Evolutionary conservation across 2,113 vertebrate genomes (phyloP).

Genomic region (Myotis lucifugus): DNA sequence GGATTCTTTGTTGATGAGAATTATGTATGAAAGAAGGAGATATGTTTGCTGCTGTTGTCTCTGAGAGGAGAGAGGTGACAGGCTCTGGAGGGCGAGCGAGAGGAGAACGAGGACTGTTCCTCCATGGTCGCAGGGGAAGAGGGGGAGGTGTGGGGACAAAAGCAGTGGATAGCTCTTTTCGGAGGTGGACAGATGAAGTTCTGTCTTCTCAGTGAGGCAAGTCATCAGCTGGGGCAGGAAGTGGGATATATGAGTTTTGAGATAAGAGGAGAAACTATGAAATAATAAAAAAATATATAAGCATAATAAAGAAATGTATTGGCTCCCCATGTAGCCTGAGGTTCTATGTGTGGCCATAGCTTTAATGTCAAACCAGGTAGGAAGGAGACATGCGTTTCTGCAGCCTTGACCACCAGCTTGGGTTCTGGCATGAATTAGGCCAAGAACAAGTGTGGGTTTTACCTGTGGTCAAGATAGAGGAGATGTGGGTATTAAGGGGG

Average conservation of each 20-base stretch:
- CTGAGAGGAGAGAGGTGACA: background rate
- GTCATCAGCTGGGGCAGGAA: background rate
- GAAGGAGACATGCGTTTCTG: background rate
- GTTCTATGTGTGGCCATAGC: too few species aligned
- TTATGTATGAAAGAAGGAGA: background rate
- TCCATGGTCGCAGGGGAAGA: background rate
- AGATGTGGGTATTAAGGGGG: background rate
- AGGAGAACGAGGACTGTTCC: background rate
- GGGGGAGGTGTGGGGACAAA: background rate
- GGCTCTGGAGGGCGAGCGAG: background rate
- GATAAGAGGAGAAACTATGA: background rate
- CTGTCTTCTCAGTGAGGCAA: background rate
- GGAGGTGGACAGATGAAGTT: background rate
- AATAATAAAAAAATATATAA: background rate
- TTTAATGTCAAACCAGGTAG: background rate
- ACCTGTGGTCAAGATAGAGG: background rate
- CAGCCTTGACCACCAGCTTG: too few species aligned
- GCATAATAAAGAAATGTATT: background rate
- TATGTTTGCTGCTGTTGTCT: background rate
- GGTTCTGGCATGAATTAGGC: background rate
- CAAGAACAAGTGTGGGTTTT: background rate
- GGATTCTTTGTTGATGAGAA: background rate
- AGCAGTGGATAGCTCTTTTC: background rate
- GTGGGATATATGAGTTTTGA: background rate
- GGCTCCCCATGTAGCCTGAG: background rate